Evolutionary conservation across 1,140 invertebrate species (phyloP), one percentile per base, ranked within the genome.

Genomic region (Neomicropteryx cornuta): DNA sequence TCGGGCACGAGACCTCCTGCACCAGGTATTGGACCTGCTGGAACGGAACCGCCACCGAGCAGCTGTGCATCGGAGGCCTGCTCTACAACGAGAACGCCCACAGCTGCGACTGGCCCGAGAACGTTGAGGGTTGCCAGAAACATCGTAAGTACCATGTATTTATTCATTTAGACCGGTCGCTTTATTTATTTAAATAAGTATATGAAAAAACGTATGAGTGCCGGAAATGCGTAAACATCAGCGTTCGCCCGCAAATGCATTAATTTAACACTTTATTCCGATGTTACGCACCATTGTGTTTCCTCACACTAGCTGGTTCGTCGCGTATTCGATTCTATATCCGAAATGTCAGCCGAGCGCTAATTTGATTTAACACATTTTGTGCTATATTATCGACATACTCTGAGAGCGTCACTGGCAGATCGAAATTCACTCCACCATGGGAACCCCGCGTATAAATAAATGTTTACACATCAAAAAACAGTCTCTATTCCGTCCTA

Each of bases 11-110:
- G 60, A 91, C 87, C 1, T 88, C 84, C 0, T 92, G 89, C 67
- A 93, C 88, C 0, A 70, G 89, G 11, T 92, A 92, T 59, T 93
- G 88, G 88, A 91, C 88, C 1, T 92, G 88, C 58, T 92, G 88
- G 89, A 92, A 92, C 58, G 87, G 88, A 21, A 92, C 89, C 0
- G 82, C 87, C 8, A 89, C 87, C 0, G 87, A 91, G 58, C 88
- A 92, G 56, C 75, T 90, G n/a, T 93, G 89, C 62, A 91, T 91
- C 47, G 88, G 88, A 27, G 88, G 88, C 2, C 71, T 93, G 4
- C 69, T 93, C 5, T 93, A 91, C 72, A 92, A 92, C 55, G 88
- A 93, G 62, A 76, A 81, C 46, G 81, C 86, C 0, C 83, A 90
- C 50, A 85, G 87, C 5, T 93, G 89, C 56, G 88, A 93, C 56